These are phyloP conservation scores for Crepidodera aurea DNA, from an alignment of 2,888 invertebrate species.

Conservation along the genomic window DNA sequence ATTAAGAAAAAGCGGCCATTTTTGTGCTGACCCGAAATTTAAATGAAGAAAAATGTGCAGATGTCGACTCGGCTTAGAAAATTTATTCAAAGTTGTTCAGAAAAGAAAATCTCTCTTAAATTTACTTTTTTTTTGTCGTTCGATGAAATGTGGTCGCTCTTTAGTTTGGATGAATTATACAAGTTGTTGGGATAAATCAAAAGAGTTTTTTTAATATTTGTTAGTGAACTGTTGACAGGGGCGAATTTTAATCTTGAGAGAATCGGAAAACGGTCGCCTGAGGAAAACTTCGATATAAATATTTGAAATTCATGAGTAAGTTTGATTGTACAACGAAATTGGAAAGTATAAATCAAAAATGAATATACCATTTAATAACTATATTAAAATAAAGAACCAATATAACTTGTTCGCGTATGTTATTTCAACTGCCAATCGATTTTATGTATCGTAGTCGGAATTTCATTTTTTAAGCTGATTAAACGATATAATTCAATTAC, in stretches of 20 bases:
- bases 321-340: too few species aligned
- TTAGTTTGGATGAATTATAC: constrained; percentile 1
- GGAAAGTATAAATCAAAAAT: too few species aligned
- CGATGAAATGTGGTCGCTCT: constrained; percentile 4
- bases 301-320: too few species aligned
- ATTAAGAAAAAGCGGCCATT: constrained; percentile 25
- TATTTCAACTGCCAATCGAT: too few species aligned
- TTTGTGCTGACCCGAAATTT: constrained; percentile 29
- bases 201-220: neutral
- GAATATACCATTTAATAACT: too few species aligned
- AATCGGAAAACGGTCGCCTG: too few species aligned
- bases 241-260: neutral
- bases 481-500: too few species aligned
- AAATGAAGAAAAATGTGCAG: constrained; percentile 28
- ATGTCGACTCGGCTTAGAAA: constrained; percentile 17
- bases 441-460: too few species aligned
- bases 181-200: constrained; percentile 15
- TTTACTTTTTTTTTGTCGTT: constrained; percentile 2
- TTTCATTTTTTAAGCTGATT: too few species aligned
- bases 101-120: constrained; percentile 16
- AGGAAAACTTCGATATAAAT: too few species aligned
- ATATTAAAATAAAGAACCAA: too few species aligned
- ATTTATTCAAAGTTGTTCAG: constrained; percentile 21
- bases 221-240: neutral
- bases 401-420: too few species aligned